Evolutionary conservation across 2,888 invertebrate species (phyloP).

Genomic region (Cryptocheilus praepositus): DNA sequence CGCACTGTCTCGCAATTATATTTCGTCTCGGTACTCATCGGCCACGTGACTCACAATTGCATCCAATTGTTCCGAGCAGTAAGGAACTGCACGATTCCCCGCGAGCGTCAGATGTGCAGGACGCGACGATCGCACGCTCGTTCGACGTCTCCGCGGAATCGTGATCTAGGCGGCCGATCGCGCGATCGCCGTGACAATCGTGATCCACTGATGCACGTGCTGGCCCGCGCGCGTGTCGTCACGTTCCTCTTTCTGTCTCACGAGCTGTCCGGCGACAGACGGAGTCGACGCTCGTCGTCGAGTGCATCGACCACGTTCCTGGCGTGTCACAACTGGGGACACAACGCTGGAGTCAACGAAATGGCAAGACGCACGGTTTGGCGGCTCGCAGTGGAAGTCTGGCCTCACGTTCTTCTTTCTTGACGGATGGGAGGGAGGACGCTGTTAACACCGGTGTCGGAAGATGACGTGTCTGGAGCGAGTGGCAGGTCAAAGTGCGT

Average conservation of each 20-base stretch:
- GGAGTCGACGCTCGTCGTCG: too few relatives aligned
- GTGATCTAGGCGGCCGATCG: conserved; percentile 22
- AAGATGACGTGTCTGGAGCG: not conserved
- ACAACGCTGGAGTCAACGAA: conserved; percentile 17
- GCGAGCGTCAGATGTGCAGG: not conserved
- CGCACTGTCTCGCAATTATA: too few relatives aligned
- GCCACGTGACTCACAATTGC: too few relatives aligned
- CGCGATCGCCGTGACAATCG: conserved; percentile 31
- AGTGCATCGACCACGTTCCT: conserved; percentile 1
- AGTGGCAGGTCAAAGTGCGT: too few relatives aligned
- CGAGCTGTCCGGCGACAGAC: not conserved
- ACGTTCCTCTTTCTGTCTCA: conserved; percentile 28
- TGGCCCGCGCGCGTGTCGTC: conserved; percentile 30
- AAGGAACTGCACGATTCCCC: not conserved
- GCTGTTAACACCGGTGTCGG: too few relatives aligned
- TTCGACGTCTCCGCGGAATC: not conserved
- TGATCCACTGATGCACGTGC: conserved; percentile 38
- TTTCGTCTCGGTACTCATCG: too few relatives aligned
- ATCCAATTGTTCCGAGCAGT: not conserved
- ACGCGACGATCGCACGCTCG: conserved; percentile 3
- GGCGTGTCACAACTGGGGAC: not conserved
- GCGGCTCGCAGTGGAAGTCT: too few relatives aligned
- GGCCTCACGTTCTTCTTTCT: conserved; percentile 44
- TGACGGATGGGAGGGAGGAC: conserved; percentile 29
- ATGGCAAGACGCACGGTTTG: conserved; percentile 16